A percentile compares a stretch with the other conserved stretches of the same genome.
Conservation (phyloP, 1,140 invertebrate genomes). For the Drosophila kohkoa region DNA sequence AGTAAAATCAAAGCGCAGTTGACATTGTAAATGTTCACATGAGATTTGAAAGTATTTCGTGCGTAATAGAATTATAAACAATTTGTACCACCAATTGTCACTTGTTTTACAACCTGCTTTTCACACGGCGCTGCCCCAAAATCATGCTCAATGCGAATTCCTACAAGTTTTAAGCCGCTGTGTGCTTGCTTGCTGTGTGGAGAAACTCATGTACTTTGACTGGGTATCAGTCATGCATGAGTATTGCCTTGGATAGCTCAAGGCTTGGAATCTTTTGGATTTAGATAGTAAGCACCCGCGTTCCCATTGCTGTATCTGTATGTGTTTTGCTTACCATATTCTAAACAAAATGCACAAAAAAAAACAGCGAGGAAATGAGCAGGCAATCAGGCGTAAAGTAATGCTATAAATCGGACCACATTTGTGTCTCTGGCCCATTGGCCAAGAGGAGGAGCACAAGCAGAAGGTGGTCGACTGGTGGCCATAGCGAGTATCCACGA, state of each 20-base stretch:
- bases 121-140: slow-evolving; percentile 46
- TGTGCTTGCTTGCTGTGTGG: neutral
- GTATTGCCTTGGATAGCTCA: slow-evolving; percentile 41
- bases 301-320: slow-evolving; percentile 43
- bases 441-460: slow-evolving; percentile 18
- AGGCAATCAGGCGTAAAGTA: slow-evolving; percentile 56
- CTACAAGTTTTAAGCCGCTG: slow-evolving; percentile 72
- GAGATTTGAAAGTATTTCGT: slow-evolving; percentile 11
- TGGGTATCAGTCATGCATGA: slow-evolving; percentile 25
- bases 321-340: slow-evolving; percentile 67
- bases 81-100: slow-evolving; percentile 18
- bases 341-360: slow-evolving; percentile 59
- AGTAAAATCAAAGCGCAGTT: slow-evolving; percentile 24
- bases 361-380: slow-evolving; percentile 44
- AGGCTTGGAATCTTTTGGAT: slow-evolving; percentile 64
- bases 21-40: slow-evolving; percentile 7
- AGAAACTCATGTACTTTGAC: slow-evolving; percentile 36
- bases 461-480: slow-evolving; percentile 9
- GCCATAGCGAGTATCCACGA: slow-evolving; percentile 49
- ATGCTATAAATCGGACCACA: slow-evolving; percentile 54
- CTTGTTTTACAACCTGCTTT: slow-evolving; percentile 55
- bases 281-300: slow-evolving; percentile 29
- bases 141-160: slow-evolving; percentile 70
- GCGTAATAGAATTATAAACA: slow-evolving; percentile 20
- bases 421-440: slow-evolving; percentile 45